A percentile compares a stretch with the other conserved stretches of the same genome.
These are phyloP conservation scores for Azemiops feae DNA, from an alignment of 2,113 vertebrate species.

Conservation along the genomic window DNA sequence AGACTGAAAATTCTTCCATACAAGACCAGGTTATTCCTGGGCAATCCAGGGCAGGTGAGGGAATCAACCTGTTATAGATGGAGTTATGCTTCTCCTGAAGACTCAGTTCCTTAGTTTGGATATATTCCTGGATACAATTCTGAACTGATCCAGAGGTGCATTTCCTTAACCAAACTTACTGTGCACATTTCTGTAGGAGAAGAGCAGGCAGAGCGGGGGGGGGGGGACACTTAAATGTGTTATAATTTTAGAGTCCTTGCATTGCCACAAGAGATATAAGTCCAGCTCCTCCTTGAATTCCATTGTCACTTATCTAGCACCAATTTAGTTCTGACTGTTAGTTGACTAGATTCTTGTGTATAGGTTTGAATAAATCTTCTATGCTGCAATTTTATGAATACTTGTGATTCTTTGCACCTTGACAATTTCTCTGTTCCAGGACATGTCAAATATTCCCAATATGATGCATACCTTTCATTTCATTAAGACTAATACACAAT, in stretches of 20 bases:
- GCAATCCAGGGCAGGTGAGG: neutral
- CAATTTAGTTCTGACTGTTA: neutral
- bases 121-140: neutral
- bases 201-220: neutral
- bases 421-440: neutral
- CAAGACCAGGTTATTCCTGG: neutral
- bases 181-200: neutral
- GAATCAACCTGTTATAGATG: neutral
- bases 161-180: neutral
- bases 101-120: neutral
- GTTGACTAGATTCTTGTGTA: neutral
- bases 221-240: neutral
- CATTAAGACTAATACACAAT: neutral
- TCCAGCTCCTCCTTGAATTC: neutral
- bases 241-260: neutral
- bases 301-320: neutral
- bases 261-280: neutral
- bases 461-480: neutral
- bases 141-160: neutral
- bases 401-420: neutral
- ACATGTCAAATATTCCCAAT: neutral
- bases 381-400: neutral
- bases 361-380: neutral
- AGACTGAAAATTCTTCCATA: neutral
- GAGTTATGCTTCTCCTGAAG: neutral